Base-by-base conservation (phyloP, 2,797 vertebrate genomes). In the Pseudochaenichthys georgianus region DNA sequence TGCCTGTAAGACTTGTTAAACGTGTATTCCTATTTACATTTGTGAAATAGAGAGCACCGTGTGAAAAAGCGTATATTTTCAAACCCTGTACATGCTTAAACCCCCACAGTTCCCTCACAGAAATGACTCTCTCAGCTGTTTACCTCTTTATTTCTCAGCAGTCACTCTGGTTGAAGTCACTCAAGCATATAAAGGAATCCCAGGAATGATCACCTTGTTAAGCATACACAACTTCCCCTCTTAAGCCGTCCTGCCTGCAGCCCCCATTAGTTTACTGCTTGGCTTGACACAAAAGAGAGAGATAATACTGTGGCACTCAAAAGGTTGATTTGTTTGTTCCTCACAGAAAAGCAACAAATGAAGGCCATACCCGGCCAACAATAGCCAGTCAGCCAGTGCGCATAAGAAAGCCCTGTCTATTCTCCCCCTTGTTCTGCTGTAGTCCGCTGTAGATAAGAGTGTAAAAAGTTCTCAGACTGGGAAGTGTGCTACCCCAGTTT, bases 151-250 rank as follows among this genome's bases (percentile, higher is more conserved):
- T 79, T 78, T 64, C 62, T n/a, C 75, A 69, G 69, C 78, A 71
- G 50, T 77, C 80, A 41, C 51, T 86, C 48, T 15, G 53, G 68
- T 34, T 69, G 52, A 80, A 87, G 75, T 89, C 84, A 83, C 58
- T 87, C 81, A 88, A 87, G 88, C 88, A 86, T 80, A 80, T 67
- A 11, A 70, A 88, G 85, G 93, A 94, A 94, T 94, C 83, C 78
- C 70, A 93, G 53, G 88, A 94, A 93, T 93, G 94, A 90, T 88
- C 88, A 89, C 89, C 80, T 81, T 90, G 83, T 88, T 87, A 87
- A 82, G 87, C 67, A 53, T 61, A 73, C 62, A 77, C 71, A 84
- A 86, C 73, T 73, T 72, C 51, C 70, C 69, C 63, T 74, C 72
- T 63, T 75, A 83, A 82, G 70, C 80, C 46, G 13, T 31, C 23